phyloP scores from a whole-genome alignment of 2,888 invertebrate genomes.

The Terebella lapidaria region DNA sequence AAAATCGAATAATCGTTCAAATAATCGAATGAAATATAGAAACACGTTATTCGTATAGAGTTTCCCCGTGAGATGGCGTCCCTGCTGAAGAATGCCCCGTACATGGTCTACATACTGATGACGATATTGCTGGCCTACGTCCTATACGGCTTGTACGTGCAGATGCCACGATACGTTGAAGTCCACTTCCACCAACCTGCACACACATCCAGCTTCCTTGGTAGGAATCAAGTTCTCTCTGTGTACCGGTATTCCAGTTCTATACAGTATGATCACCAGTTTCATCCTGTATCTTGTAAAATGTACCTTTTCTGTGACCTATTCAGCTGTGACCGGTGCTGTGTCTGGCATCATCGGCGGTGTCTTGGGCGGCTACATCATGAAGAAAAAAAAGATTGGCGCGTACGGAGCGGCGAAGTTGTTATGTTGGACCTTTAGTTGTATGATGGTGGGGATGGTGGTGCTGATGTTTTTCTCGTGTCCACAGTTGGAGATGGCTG shows the following conservation, averaged over 20 bases:
- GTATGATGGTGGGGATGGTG: conserved; percentile 1
- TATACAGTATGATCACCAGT: too few relatives aligned
- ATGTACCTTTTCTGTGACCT: background rate
- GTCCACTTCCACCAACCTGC: conserved; percentile 26
- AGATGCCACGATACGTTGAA: conserved; percentile 24
- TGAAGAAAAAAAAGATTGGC: conserved; percentile 14
- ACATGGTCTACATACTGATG: conserved; percentile 12
- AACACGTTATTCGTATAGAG: too few relatives aligned
- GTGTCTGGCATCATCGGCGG: conserved; percentile 17
- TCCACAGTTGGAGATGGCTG: conserved; percentile 21
- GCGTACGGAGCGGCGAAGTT: conserved; percentile 12
- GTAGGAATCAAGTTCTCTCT: conserved; percentile 12
- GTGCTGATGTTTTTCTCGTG: conserved; percentile 18
- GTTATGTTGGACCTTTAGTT: conserved; percentile 4
- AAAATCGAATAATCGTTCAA: too few relatives aligned
- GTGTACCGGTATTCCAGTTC: too few relatives aligned
- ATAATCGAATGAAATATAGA: too few relatives aligned
- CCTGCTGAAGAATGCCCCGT: conserved; percentile 21
- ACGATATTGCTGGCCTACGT: conserved; percentile 17
- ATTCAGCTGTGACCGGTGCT: conserved; percentile 6
- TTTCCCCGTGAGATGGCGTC: conserved; percentile 19
- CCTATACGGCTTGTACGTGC: conserved; percentile 19
- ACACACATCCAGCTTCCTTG: conserved; percentile 19
- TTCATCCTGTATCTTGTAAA: too few relatives aligned
- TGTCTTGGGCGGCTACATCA: conserved; percentile 16